phyloP scores from a whole-genome alignment of 2,113 vertebrate genomes.

The Hydropotes inermis region DNA sequence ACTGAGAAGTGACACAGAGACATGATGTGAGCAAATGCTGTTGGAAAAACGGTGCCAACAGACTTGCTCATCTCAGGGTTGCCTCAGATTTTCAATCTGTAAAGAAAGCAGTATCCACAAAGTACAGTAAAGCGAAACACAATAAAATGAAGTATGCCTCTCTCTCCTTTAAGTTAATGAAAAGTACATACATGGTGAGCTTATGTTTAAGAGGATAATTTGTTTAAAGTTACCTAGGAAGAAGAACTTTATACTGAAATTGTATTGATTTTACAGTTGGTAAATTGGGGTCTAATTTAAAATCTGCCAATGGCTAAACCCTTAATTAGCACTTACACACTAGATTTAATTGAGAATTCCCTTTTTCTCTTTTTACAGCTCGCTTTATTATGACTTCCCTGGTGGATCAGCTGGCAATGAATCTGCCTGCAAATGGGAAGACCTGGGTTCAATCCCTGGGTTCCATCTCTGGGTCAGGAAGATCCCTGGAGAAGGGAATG shows the following conservation, averaged over 20 bases:
- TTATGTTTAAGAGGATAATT: neutral
- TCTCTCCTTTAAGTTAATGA: neutral
- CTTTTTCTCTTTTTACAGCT: neutral
- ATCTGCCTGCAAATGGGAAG: neutral
- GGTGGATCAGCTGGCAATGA: neutral
- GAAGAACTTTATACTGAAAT: neutral
- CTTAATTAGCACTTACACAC: neutral
- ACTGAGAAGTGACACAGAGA: neutral
- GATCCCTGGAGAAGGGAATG: neutral
- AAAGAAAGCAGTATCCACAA: neutral
- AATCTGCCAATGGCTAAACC: neutral
- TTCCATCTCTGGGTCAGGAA: neutral
- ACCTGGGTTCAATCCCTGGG: neutral
- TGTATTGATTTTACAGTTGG: neutral
- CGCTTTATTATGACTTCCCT: neutral
- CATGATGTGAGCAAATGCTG: neutral
- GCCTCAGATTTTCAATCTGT: neutral
- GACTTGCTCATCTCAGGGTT: neutral
- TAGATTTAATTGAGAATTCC: neutral
- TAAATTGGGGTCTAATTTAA: neutral
- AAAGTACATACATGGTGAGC: neutral
- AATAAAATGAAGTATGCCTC: neutral
- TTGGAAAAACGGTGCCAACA: neutral
- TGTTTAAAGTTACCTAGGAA: neutral
- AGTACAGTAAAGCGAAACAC: neutral